phyloP scores from a whole-genome alignment of 2,797 vertebrate genomes.

The Aulostomus chinensis region DNA sequence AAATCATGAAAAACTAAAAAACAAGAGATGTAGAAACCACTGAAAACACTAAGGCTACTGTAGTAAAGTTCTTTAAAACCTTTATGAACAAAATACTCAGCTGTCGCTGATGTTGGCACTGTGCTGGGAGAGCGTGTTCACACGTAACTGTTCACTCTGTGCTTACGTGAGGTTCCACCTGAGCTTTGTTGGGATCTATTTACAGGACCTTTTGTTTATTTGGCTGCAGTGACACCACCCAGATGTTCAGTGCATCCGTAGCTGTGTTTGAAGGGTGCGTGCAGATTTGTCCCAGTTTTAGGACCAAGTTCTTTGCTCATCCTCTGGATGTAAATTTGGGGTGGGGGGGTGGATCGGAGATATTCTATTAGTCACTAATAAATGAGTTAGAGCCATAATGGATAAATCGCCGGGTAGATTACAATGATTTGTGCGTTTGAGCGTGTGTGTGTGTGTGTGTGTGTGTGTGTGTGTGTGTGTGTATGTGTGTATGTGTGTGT shows the following conservation, averaged over 20 bases:
- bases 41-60: constrained; percentile 40
- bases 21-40: constrained; percentile 54
- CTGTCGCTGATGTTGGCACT: constrained; percentile 61
- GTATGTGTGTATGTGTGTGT: too few relatives aligned
- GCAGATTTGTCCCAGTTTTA: constrained; percentile 23
- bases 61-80: constrained; percentile 28
- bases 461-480: too few relatives aligned
- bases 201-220: constrained; percentile 14
- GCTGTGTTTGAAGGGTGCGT: constrained; percentile 7
- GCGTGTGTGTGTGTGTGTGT: too few relatives aligned
- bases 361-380: constrained; percentile 30
- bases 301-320: constrained; percentile 22
- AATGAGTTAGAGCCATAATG: constrained; percentile 40
- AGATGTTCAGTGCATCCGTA: constrained; percentile 14
- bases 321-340: constrained; percentile 18
- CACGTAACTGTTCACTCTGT: constrained; percentile 31
- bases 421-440: constrained; percentile 29
- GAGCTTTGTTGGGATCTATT: constrained; percentile 48
- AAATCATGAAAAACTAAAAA: constrained; percentile 50
- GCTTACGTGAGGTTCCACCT: constrained; percentile 46
- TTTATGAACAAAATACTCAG: constrained; percentile 35
- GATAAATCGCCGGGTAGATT: constrained; percentile 25
- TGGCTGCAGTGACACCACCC: constrained; percentile 17
- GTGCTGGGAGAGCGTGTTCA: constrained; percentile 33
- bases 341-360: constrained; percentile 16